Evolutionary conservation across 2,888 invertebrate genomes (phyloP), one percentile per base, ranked within the genome.

Genomic region (Synergus umbraculus): DNA sequence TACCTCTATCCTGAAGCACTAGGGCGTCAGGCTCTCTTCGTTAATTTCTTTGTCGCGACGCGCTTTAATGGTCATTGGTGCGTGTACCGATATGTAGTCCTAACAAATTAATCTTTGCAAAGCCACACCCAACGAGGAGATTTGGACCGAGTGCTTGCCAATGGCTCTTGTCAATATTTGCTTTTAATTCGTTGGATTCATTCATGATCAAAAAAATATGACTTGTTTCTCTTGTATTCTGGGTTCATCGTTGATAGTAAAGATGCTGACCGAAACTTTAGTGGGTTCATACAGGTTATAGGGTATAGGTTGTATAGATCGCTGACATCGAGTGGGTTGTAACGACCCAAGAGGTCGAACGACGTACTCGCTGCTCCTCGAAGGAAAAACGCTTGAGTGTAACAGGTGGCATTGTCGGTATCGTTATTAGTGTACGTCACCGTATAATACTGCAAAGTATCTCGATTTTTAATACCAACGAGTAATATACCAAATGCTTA

Each of bases 401-500:
- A 88, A 88, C 88, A 89, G 89, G 88, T 89, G 89, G 87, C 81
- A 86, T 81, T n/a, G 65, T 81, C 77, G 81, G 78, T 80, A 81
- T 80, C 79, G 78, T 66, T 76, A 83, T 46, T 80, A 73, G 76
- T 63, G 79, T 76, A 77, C 82, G 80, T 79, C 78, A 81, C 54
- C 65, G 76, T 69, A 22, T 22, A 22, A 22, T 22, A 67, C 81
- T 81, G 79, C 86, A 85, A 87, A 86, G 86, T 86, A 87, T 86
- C 81, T 79, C 58, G 15, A 69, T 81, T 83, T 83, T 84, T 84
- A 86, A 87, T 83, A 83, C 84, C 79, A 80, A 84, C 85, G 87
- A 86, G 88, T 86, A 85, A 86, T 86, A 84, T 85, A 83, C 77
- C 82, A 66, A 76, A 83, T 69, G 85, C 83, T 88, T 89, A 88